phyloP scores from a whole-genome alignment of 2,113 vertebrate genomes.

The Rhea americana region DNA sequence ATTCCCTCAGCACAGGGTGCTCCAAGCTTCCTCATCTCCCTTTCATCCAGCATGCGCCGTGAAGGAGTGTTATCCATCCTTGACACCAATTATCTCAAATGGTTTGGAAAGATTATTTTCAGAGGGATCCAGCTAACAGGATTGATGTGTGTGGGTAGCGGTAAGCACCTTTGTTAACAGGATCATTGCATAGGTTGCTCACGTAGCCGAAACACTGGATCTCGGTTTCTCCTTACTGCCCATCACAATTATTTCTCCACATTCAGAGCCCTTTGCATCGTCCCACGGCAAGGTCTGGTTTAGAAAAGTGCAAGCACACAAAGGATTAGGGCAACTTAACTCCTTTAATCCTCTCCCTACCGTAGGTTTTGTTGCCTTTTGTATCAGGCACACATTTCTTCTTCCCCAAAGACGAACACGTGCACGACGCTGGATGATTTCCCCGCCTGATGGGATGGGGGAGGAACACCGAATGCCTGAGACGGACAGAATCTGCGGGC shows the following conservation, averaged over 20 bases:
- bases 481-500: neutral
- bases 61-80: neutral
- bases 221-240: neutral
- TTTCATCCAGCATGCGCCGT: neutral
- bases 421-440: neutral
- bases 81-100: neutral
- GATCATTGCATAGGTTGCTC: neutral
- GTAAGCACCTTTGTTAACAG: neutral
- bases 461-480: neutral
- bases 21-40: neutral
- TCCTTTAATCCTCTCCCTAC: slow-evolving; percentile 37
- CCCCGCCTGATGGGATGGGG: neutral
- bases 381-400: neutral
- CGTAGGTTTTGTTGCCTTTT: slow-evolving; percentile 45
- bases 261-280: neutral
- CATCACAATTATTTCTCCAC: neutral
- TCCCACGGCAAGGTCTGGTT: neutral
- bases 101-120: neutral
- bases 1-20: neutral
- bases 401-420: neutral
- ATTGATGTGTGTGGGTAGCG: neutral
- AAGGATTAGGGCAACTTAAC: slow-evolving; percentile 21
- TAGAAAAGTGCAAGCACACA: neutral
- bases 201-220: neutral
- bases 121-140: neutral